Percentiles rank a stretch among this genome's conserved stretches.
These are phyloP conservation scores for Sinocyclocheilus anophthalmus DNA, from an alignment of 2,113 vertebrate species.

Conservation along the genomic window DNA sequence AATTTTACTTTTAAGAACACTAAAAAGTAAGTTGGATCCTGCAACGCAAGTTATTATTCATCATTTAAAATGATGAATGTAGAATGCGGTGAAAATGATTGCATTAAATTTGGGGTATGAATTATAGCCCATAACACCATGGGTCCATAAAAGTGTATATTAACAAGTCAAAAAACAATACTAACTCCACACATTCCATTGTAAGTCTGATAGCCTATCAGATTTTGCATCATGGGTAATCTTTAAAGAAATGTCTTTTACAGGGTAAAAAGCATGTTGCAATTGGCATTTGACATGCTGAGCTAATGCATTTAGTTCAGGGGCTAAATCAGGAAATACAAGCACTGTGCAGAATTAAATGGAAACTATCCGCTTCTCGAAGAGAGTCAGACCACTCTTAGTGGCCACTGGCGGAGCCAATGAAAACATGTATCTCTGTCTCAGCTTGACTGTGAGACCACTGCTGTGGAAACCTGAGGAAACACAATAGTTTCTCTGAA, in stretches of 20 bases:
- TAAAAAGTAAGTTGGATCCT: neutral
- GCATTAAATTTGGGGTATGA: conserved; percentile 13
- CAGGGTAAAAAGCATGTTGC: conserved; percentile 43
- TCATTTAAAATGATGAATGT: conserved; percentile 45
- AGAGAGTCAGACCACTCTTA: conserved; percentile 41
- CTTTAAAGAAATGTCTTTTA: conserved; percentile 37
- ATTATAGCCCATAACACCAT: conserved; percentile 37
- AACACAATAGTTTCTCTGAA: conserved; percentile 38
- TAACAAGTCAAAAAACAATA: neutral
- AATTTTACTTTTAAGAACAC: conserved; percentile 37
- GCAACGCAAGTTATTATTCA: conserved; percentile 13
- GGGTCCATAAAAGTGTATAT: conserved; percentile 32
- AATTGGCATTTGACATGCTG: conserved; percentile 56
- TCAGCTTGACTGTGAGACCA: conserved; percentile 59
- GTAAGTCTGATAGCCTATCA: conserved; percentile 6
- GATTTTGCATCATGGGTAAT: conserved; percentile 23
- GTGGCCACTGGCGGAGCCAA: conserved; percentile 55
- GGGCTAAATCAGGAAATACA: conserved; percentile 38
- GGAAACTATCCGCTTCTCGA: conserved; percentile 50
- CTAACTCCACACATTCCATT: neutral
- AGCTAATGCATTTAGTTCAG: conserved; percentile 52
- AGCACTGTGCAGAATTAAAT: conserved; percentile 37
- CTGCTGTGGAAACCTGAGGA: conserved; percentile 52
- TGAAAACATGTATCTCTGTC: conserved; percentile 55
- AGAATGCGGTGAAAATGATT: conserved; percentile 36